Conservation (phyloP, 2,113 vertebrate genomes). For the Turdus rufiventris region DNA sequence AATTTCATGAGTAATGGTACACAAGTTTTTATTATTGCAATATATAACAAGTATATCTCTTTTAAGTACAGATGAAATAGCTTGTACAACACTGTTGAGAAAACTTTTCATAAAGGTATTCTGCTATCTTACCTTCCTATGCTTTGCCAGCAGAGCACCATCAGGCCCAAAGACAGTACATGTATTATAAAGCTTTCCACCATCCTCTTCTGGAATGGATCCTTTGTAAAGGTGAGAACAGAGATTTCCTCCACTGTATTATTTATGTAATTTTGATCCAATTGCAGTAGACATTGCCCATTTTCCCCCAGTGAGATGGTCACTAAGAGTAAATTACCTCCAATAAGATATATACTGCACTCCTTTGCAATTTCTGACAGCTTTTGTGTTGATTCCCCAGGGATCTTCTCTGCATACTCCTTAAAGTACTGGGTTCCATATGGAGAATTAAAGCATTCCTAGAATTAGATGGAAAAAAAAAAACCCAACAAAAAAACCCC, state of each 20-base stretch:
- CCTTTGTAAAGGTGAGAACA: slow-evolving; percentile 72
- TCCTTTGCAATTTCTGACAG: slow-evolving; percentile 89
- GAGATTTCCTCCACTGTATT: background rate
- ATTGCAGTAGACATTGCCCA: background rate
- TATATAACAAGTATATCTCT: too few species aligned
- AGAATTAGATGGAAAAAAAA: background rate
- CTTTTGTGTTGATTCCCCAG: slow-evolving; percentile 85
- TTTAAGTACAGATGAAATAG: background rate
- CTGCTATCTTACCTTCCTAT: slow-evolving; percentile 84
- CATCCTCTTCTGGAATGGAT: slow-evolving; percentile 92
- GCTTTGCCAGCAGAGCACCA: slow-evolving; percentile 84
- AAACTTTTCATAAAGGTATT: background rate
- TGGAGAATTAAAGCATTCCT: slow-evolving; percentile 98
- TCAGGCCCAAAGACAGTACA: slow-evolving; percentile 91
- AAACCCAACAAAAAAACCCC: too few species aligned
- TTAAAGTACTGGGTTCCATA: slow-evolving; percentile 90
- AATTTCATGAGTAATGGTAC: background rate
- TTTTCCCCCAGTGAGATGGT: background rate
- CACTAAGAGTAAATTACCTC: slow-evolving; percentile 76
- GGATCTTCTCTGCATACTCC: slow-evolving; percentile 90
- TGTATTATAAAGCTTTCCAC: slow-evolving; percentile 90
- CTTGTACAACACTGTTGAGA: background rate
- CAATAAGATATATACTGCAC: slow-evolving; percentile 85
- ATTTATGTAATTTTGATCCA: background rate
- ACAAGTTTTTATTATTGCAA: background rate